Evolutionary conservation across 2,113 vertebrate genomes (phyloP), one percentile per base, ranked within the genome.

Genomic region (Ictalurus punctatus): DNA sequence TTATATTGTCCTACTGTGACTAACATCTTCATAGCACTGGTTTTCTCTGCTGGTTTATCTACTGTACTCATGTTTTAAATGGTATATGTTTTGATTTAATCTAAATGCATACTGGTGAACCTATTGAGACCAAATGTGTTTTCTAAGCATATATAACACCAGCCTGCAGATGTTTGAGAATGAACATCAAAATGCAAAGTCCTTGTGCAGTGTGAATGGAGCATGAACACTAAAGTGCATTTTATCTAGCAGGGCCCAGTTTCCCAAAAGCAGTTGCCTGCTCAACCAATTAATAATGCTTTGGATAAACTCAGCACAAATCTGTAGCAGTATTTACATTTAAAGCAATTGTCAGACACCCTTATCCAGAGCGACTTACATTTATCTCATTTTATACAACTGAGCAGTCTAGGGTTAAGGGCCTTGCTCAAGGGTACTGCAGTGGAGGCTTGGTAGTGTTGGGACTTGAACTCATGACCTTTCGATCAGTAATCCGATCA

Each of bases 21-120:
- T 30, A 81, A 30, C 16, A 81, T 81, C 19, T 34, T 58, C 1
- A 61, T 4, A 82, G 30, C 16, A 23, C 17, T 34, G 17, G 16
- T 58, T 81, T 30, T 56, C 48, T 58, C 23, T 81, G 27, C 79
- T 81, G 79, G 27, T 30, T 81, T 81, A 81, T n/a, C 79, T 81
- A n/a, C n/a, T 61, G 19, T 13, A 25, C 30, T 21, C 34, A 37
- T 73, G 27, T n/a, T 34, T 8, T 37, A 37, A 73, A 5, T 73
- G 69, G 34, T 37, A 9, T 37, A 4, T 81, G n/a, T 56, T 30
- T 58, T 56, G 12, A n/a, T 79, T n/a, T 79, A 27, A 30, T 0
- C 16, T 56, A 19, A 16, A 81, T 81, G 17, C 34, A 56, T 58
- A 34, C 25, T 21, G 0, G 7, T 27, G 23, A 54, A n/a, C 25